phyloP scores from a whole-genome alignment of 2,113 vertebrate genomes.

The Epinephelus cyanopodus region DNA sequence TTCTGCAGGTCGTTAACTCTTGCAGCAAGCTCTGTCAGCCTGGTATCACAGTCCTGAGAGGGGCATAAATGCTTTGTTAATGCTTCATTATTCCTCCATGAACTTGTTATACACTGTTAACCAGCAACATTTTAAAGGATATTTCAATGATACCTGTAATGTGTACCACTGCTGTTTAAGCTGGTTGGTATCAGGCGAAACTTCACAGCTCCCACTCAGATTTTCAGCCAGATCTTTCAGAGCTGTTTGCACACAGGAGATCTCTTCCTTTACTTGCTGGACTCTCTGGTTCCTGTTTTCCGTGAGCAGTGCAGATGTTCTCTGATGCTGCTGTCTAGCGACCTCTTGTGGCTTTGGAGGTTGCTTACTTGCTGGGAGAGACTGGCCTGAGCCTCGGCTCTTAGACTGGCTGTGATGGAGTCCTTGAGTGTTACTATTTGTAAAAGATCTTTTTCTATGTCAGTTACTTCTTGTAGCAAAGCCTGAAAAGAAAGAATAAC shows the following conservation, averaged over 20 bases:
- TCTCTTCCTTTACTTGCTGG: conserved; percentile 36
- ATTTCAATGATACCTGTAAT: conserved; percentile 52
- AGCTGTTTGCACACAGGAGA: conserved; percentile 20
- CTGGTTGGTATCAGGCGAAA: conserved; percentile 33
- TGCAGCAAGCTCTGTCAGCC: conserved; percentile 23
- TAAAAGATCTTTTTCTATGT: conserved; percentile 44
- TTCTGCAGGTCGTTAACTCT: conserved; percentile 40
- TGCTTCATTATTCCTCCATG: not conserved
- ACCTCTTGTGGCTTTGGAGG: conserved; percentile 60
- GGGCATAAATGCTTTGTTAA: not conserved
- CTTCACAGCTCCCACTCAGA: conserved; percentile 7
- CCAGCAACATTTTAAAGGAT: not conserved
- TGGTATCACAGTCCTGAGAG: conserved; percentile 50
- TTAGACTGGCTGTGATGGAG: not conserved
- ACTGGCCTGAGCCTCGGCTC: conserved; percentile 34
- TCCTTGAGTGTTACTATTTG: conserved; percentile 39
- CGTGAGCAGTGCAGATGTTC: not conserved
- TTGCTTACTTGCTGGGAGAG: conserved; percentile 45
- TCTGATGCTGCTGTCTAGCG: conserved; percentile 45
- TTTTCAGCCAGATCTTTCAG: conserved; percentile 27
- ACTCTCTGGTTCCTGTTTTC: conserved; percentile 3
- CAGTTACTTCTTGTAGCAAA: conserved; percentile 40
- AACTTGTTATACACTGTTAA: not conserved
- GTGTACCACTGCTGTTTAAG: conserved; percentile 55
- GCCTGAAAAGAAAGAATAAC: conserved; percentile 22